Evolutionary conservation across 2,888 invertebrate genomes (phyloP), one percentile per base, ranked within the genome.

Genomic region (Troides aeacus): DNA sequence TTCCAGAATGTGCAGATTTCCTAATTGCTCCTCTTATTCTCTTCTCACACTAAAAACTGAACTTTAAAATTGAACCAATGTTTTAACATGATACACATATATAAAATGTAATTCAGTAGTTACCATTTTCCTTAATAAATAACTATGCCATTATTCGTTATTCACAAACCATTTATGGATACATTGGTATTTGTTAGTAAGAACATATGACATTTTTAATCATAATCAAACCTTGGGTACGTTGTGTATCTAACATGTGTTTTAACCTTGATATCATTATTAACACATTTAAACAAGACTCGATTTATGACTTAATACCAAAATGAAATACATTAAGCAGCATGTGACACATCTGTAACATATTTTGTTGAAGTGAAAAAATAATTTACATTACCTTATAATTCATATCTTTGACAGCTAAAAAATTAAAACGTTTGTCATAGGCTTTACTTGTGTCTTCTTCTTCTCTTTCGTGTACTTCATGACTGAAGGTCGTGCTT

Each of bases 191-290:
- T 60, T 21, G 53, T 67, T 56, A 17, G 62, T 67, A 18, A 15
- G 36, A 63, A 46, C 64, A 68, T 36, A 64, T 68, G 64, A 21
- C 50, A 12, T 21, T 68, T 59, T 68, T 64, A 50, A 59, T 68
- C 62, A 68, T 58, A 59, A 60, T 21, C 15, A 50, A 53, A 56
- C 64, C 59, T 64, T 68, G 64, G 59, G 36, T 30, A 56, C 7
- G 21, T 57, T 62, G 23, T 36, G 62, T 58, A 57, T 42, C 56
- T 39, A 39, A 50, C 64, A 68, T 68, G 58, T 68, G 64, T 46
- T 59, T 30, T 59, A 36, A 68, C 63, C 63, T 68, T 68, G 68
- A 64, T 59, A 68, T 36, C 39, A 53, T 60, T 60, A 50, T 60
- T 53, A 21, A 63, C n/a, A 50, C 50, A 30, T 59, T 68, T 66